Percentiles rank a stretch among this genome's conserved stretches.
These are phyloP conservation scores for Hemicentrotus pulcherrimus DNA, from an alignment of 35 echinoderm and acorn worm species.

Conservation along the genomic window DNA sequence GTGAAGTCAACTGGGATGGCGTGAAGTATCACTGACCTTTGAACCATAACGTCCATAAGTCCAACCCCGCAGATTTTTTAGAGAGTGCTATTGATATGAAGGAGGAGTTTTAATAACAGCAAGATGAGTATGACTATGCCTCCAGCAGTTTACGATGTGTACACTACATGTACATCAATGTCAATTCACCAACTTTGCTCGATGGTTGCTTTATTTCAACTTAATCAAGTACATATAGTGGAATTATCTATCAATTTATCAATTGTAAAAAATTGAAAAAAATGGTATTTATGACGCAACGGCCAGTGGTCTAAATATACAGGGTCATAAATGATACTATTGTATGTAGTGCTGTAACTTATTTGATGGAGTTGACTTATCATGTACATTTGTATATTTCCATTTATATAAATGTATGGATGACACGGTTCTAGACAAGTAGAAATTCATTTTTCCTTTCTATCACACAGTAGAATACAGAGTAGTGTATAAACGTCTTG, in stretches of 20 bases:
- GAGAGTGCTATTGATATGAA: too few relatives aligned
- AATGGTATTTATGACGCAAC: background rate
- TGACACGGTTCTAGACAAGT: background rate
- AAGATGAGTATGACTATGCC: background rate
- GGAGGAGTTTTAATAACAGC: background rate
- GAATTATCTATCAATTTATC: background rate
- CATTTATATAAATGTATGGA: background rate
- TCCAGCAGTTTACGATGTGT: background rate
- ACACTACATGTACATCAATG: too few relatives aligned
- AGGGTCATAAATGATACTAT: constrained; percentile 27
- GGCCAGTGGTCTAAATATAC: background rate
- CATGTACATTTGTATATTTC: background rate
- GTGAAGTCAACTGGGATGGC: background rate
- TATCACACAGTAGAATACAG: background rate
- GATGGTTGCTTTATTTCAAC: background rate
- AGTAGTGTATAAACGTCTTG: background rate
- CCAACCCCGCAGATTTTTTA: too few relatives aligned
- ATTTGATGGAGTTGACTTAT: background rate
- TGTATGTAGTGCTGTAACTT: constrained; percentile 22
- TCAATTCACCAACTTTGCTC: background rate
- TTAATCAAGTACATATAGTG: background rate
- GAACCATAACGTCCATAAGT: background rate
- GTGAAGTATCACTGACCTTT: background rate
- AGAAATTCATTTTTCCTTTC: background rate
- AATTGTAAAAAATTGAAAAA: background rate